Percentiles rank a stretch among this genome's conserved stretches.
These are phyloP conservation scores for Chionoecetes opilio DNA, from an alignment of 1,140 invertebrate genomes.

Conservation along the genomic window DNA sequence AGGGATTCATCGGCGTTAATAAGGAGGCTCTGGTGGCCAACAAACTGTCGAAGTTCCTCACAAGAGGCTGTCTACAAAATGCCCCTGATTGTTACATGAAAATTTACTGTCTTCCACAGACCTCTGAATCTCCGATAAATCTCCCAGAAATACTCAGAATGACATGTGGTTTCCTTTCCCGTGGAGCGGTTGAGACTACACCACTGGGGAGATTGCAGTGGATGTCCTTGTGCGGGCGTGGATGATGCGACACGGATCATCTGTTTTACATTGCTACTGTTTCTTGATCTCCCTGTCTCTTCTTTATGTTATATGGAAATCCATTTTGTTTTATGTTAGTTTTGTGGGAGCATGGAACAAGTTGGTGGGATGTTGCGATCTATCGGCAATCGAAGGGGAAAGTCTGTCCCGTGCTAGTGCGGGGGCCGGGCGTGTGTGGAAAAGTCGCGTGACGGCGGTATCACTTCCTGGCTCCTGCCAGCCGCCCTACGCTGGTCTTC, in stretches of 20 bases:
- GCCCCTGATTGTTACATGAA: slow-evolving; percentile 56
- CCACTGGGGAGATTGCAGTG: slow-evolving; percentile 64
- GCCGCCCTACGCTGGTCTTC: slow-evolving; percentile 57
- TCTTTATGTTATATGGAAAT: slow-evolving; percentile 60
- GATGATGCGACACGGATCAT: slow-evolving; percentile 55
- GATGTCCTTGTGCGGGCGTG: slow-evolving; percentile 54
- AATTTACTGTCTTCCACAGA: slow-evolving; percentile 65
- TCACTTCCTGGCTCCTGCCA: slow-evolving; percentile 58
- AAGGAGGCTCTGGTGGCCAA: slow-evolving; percentile 69
- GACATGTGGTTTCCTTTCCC: slow-evolving; percentile 36
- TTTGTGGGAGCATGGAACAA: neutral
- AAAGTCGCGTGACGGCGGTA: slow-evolving; percentile 42
- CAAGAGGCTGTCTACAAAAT: slow-evolving; percentile 60
- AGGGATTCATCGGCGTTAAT: slow-evolving; percentile 66
- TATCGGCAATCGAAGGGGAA: slow-evolving; percentile 49
- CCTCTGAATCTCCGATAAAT: slow-evolving; percentile 46
- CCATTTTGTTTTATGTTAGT: slow-evolving; percentile 65
- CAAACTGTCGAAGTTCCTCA: slow-evolving; percentile 54
- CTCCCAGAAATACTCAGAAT: slow-evolving; percentile 63
- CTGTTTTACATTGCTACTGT: slow-evolving; percentile 48
- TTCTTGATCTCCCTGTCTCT: slow-evolving; percentile 62
- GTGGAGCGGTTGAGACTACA: slow-evolving; percentile 58
- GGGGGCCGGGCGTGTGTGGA: slow-evolving; percentile 38
- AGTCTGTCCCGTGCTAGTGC: slow-evolving; percentile 13
- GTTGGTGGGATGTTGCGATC: neutral